phyloP scores from a whole-genome alignment of 2,888 invertebrate species.

The Acanthosoma haemorrhoidale region DNA sequence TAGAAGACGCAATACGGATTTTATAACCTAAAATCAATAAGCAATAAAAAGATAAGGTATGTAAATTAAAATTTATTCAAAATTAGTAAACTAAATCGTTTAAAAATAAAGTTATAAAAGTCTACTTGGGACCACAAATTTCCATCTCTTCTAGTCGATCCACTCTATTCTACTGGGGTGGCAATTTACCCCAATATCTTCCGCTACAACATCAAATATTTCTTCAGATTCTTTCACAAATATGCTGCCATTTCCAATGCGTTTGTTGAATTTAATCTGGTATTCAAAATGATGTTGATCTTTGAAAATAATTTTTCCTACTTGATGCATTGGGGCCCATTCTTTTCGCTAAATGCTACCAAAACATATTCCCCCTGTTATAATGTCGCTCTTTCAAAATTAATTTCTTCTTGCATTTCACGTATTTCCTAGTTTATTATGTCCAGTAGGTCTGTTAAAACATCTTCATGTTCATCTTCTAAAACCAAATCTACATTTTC shows the following conservation, averaged over 20 bases:
- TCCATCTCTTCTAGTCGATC: constrained; percentile 18
- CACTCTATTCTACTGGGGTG: constrained; percentile 3
- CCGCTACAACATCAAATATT: constrained; percentile 5
- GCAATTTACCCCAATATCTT: neutral
- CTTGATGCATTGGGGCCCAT: no score
- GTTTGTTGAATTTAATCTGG: constrained; percentile 23
- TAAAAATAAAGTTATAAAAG: constrained; percentile 10
- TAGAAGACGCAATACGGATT: no score
- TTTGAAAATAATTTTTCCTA: constrained; percentile 22
- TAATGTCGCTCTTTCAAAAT: no score
- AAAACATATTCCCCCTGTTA: no score
- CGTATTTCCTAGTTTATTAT: no score
- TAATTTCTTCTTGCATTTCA: no score
- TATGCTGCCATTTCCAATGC: constrained; percentile 15
- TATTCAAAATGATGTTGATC: constrained; percentile 18
- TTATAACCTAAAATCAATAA: no score
- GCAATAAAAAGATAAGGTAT: neutral
- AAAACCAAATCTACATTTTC: no score
- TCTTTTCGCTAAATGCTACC: no score
- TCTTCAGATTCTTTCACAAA: constrained; percentile 22
- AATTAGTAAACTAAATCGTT: neutral
- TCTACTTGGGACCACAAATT: neutral
- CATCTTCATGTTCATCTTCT: no score
- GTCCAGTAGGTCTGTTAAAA: no score
- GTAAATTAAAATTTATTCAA: neutral